Evolutionary conservation across 2,888 invertebrate species (phyloP), one percentile per base, ranked within the genome.

Genomic region (Melangyna quadrimaculata): DNA sequence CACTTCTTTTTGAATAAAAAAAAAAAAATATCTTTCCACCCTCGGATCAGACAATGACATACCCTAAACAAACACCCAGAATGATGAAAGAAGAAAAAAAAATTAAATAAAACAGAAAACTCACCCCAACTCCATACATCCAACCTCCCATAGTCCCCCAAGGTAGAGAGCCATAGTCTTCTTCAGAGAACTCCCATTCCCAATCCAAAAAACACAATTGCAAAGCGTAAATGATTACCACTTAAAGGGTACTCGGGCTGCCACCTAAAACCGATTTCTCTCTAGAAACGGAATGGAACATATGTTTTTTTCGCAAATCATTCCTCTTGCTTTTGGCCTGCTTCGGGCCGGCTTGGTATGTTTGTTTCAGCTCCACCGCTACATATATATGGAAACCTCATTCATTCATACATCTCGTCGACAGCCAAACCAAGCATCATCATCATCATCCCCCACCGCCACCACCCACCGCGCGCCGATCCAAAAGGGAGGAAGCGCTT

Each of bases 221-320:
- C 88, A 88, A 90, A 91, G 91, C 91, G 91, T 91, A 91, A 91
- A 91, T 91, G 92, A 91, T 91, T 91, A 90, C 91, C 91, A 91
- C 92, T 91, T 91, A 91, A 91, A 91, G 89, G 90, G 91, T 91
- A 90, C 90, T 91, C 91, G 90, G 81, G 89, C 88, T 91, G 90
- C 90, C 91, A 91, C 90, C 91, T 91, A 91, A 91, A 91, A 90
- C 89, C 90, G 90, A 91, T 91, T 91, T 90, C 89, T 89, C 89
- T 87, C 88, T 88, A 88, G 89, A 90, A 90, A 57, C 81, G 81
- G 74, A 87, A 82, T 78, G 73, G 87, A 89, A 88, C 88, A 88
- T 89, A 88, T 89, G 89, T 88, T 88, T 87, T 53, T 77, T 83
- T 84, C 78, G 78, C 65, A 83, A 51, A 79, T 80, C 27, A 67